Evolutionary conservation across 2,888 invertebrate species (phyloP).

Genomic region (Pyrochroa serraticornis): DNA sequence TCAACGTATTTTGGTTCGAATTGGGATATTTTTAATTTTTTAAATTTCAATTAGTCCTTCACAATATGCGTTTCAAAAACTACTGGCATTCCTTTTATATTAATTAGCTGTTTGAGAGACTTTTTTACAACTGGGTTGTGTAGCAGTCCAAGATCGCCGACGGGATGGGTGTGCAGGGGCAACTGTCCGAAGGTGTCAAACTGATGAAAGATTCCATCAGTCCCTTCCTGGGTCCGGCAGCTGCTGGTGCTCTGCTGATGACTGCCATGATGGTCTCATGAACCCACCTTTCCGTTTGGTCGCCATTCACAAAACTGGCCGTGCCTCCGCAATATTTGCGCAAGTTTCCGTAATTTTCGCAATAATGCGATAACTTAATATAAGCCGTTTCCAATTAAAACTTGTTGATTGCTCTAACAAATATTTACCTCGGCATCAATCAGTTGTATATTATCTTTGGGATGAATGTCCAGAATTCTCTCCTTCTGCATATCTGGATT

Average conservation of each 20-base stretch:
- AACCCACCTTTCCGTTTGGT: slow-evolving; percentile 50
- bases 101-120: too few relatives aligned
- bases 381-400: slow-evolving; percentile 2
- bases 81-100: not conserved
- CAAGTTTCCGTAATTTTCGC: slow-evolving; percentile 53
- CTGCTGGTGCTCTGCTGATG: slow-evolving; percentile 42
- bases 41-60: too few relatives aligned
- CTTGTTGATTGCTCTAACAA: not conserved
- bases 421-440: slow-evolving; percentile 50
- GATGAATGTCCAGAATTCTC: slow-evolving; percentile 48
- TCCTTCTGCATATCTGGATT: slow-evolving; percentile 31
- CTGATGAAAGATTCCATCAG: not conserved
- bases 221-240: slow-evolving; percentile 30
- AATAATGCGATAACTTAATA: slow-evolving; percentile 50
- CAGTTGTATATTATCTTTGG: slow-evolving; percentile 47
- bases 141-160: slow-evolving; percentile 17
- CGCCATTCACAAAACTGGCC: slow-evolving; percentile 50
- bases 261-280: slow-evolving; percentile 38
- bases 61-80: too few relatives aligned
- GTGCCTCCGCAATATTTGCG: slow-evolving; percentile 55
- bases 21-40: too few relatives aligned
- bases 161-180: slow-evolving; percentile 19
- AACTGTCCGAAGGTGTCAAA: slow-evolving; percentile 2
- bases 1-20: too few relatives aligned
- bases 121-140: slow-evolving; percentile 6